Base-by-base conservation (phyloP, 2,113 vertebrate species). In the Amia ocellicauda region DNA sequence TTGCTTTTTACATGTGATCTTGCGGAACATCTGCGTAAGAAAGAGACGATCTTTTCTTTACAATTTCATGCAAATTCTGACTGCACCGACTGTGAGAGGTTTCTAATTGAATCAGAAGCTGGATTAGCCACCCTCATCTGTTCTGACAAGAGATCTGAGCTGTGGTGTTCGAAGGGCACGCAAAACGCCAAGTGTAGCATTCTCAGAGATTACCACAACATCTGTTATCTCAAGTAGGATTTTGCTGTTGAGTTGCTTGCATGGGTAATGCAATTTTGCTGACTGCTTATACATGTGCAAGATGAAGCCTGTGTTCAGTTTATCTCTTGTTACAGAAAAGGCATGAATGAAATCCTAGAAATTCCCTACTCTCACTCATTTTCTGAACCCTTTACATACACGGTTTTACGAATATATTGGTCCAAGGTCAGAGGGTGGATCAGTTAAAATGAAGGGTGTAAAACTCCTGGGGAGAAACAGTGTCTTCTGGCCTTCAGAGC, bases 71-170 rank as follows among this genome's bases (percentile, higher is more conserved):
- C 27, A 53, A 55, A 43, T 29, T 23, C n/a, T 31, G 40, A n/a
- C 26, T 47, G 43, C 22, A 9, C 2, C 19, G 14, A 58, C 31
- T 17, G n/a, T 29, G n/a, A 28, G 17, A 20, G 19, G 11, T 40
- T 36, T 45, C 43, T 50, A 58, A 58, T 23, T 58, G 63, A 65
- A 65, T 51, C 42, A 49, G 43, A 31, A 57, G 27, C 43, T 40
- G 55, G 26, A 40, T 40, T 58, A 58, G 26, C 7, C 0, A 14
- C 27, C 56, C 43, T 57, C 19, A 47, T 31, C 10, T 31, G 9
- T 11, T 23, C 42, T 11, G 28, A 17, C 16, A 13, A n/a, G 43
- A 14, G n/a, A 47, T 17, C 54, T 36, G 19, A 29, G n/a, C 3
- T 24, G 50, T 20, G 7, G 19, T 22, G 4, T 1, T n/a, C 2